Conservation (phyloP, 2,888 invertebrate species). For the Limnephilus rhombicus region DNA sequence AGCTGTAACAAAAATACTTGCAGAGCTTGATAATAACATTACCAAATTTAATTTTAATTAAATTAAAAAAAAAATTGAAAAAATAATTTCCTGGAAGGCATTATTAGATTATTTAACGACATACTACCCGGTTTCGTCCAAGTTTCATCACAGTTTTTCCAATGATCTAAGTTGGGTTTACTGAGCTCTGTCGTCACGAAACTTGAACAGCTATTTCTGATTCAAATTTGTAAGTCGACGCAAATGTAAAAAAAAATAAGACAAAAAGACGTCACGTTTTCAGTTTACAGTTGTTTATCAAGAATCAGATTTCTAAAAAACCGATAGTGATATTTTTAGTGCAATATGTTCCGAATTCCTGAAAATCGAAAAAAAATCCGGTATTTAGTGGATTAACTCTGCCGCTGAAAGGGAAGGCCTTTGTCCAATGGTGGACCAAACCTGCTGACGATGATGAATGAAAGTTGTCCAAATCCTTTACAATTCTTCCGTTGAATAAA, state of each 20-base stretch:
- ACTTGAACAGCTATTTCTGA: neutral
- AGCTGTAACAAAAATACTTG: too few species aligned
- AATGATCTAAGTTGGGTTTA: neutral
- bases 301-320: neutral
- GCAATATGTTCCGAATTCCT: neutral
- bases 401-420: neutral
- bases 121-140: neutral
- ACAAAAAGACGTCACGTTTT: neutral
- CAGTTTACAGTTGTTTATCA: too few species aligned
- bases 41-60: too few species aligned
- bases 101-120: neutral
- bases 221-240: neutral
- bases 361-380: neutral
- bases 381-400: neutral
- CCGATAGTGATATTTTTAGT: neutral
- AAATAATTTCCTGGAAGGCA: neutral
- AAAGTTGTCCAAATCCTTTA: neutral
- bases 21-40: too few species aligned
- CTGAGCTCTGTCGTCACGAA: neutral
- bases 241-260: neutral
- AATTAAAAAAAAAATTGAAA: neutral
- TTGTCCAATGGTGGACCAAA: neutral
- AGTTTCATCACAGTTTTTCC: neutral
- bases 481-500: neutral
- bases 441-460: neutral